Percentiles rank a stretch among this genome's conserved stretches.
phyloP scores from a whole-genome alignment of 2,797 vertebrate species.

The Channa striata region DNA sequence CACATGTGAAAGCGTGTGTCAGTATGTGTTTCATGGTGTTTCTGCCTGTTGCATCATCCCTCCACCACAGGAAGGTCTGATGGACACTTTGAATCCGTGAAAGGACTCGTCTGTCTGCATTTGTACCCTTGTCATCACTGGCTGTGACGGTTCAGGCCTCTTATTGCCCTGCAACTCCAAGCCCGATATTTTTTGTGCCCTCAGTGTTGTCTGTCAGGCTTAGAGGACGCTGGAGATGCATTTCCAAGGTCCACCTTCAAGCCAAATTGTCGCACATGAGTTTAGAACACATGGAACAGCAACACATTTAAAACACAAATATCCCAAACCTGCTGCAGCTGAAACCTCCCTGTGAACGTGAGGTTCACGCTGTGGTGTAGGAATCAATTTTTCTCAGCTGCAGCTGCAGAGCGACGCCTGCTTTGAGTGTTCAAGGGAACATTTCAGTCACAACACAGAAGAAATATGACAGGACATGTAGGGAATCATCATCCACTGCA shows the following conservation, averaged over 20 bases:
- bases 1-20: constrained; percentile 18
- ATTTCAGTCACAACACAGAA: constrained; percentile 33
- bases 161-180: not conserved
- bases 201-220: constrained; percentile 28
- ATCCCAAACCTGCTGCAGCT: not conserved
- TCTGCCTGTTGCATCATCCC: constrained; percentile 66
- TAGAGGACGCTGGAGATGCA: not conserved
- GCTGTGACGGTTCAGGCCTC: constrained; percentile 7
- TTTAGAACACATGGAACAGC: constrained; percentile 11
- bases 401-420: constrained; percentile 1
- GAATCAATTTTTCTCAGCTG: constrained; percentile 17
- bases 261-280: not conserved
- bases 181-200: not conserved
- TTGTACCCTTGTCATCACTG: constrained; percentile 13
- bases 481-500: constrained; percentile 7
- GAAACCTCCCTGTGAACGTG: not conserved
- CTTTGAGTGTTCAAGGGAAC: constrained; percentile 41
- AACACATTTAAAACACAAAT: not conserved
- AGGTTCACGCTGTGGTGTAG: not conserved
- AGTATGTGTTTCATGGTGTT: constrained; percentile 45
- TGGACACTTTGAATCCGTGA: constrained; percentile 51
- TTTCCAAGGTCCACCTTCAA: not conserved
- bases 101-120: constrained; percentile 48
- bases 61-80: constrained; percentile 50
- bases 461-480: constrained; percentile 26